Evolutionary conservation across 2,888 invertebrate genomes (phyloP), one percentile per base, ranked within the genome.

Genomic region (Apeira syringaria): DNA sequence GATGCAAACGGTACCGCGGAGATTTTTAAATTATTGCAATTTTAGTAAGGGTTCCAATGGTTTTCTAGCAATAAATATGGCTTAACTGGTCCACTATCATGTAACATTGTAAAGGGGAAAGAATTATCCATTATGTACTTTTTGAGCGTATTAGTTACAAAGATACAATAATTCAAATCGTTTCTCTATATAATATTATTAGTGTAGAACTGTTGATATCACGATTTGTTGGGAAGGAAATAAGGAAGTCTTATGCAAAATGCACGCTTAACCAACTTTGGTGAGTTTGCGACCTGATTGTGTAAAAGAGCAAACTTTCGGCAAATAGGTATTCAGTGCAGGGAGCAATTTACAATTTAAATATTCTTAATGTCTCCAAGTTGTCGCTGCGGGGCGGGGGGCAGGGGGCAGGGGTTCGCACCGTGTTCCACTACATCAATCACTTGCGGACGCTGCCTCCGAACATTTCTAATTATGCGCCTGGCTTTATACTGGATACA

Each of bases 291-390:
- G 51, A 56, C 61, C 24, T 59, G 62, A 67, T 72, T 70, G 63
- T 69, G 61, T 63, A 72, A 77, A 74, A 77, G 66, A 73, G 66
- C 68, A 66, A 84, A 82, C 69, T 83, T 83, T 77, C 57, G 64
- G 64, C 73, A 76, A 83, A 82, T 87, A 84, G 84, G 86, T 87
- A 86, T 87, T 89, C 88, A 86, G 85, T 87, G 81, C 86, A 83
- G 80, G 80, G 70, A 82, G 81, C 73, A 86, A 89, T 88, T 87
- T 88, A 86, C 84, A 88, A 87, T 89, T 87, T 86, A 88, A 89
- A 89, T 89, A 86, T 87, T 85, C 80, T 84, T 88, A 87, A 89
- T 89, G 88, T 88, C 82, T 76, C 81, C 82, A 77, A 86, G 88
- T 84, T 80, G 83, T 80, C 84, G 79, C 72, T 55, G 61, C 58